phyloP scores from a whole-genome alignment of 2,797 vertebrate species.

The Macropodus opercularis region DNA sequence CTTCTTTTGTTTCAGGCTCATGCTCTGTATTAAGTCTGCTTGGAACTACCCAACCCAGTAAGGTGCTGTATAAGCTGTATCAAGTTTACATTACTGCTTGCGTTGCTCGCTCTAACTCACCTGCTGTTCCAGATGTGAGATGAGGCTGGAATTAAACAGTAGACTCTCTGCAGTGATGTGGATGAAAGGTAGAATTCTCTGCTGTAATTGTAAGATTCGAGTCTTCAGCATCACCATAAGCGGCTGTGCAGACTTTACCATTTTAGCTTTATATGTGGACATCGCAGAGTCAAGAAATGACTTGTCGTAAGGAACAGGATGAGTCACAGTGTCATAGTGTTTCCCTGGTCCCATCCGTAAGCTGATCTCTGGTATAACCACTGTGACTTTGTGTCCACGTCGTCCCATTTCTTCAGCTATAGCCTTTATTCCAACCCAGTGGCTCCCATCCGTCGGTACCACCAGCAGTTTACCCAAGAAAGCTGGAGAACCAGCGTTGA shows the following conservation, averaged over 20 bases:
- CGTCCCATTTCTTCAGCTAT: conserved; percentile 77
- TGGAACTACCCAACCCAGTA: too few species aligned
- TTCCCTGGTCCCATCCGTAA: conserved; percentile 74
- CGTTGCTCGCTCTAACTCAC: conserved; percentile 38
- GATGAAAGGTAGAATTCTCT: conserved; percentile 15
- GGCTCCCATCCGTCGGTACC: conserved; percentile 86
- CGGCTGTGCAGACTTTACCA: conserved; percentile 5
- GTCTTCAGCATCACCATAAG: conserved; percentile 46
- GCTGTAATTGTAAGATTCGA: neutral
- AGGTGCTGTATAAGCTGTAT: too few species aligned
- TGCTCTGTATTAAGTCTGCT: too few species aligned
- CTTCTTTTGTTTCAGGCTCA: too few species aligned
- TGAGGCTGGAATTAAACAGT: conserved; percentile 75
- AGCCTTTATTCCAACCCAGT: conserved; percentile 84
- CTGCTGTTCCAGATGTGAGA: conserved; percentile 63
- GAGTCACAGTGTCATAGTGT: conserved; percentile 76
- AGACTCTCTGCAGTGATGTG: conserved; percentile 71
- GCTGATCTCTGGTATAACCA: conserved; percentile 79
- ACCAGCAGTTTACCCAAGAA: conserved; percentile 81
- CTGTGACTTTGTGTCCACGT: conserved; percentile 83
- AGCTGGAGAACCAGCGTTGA: conserved; percentile 2
- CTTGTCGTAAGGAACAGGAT: conserved; percentile 61
- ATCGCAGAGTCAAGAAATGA: conserved; percentile 41
- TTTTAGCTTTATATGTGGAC: neutral
- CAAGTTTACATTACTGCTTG: too few species aligned